Evolutionary conservation across 2,113 vertebrate genomes (phyloP), one percentile per base, ranked within the genome.

Genomic region (Coracopsis vasa): DNA sequence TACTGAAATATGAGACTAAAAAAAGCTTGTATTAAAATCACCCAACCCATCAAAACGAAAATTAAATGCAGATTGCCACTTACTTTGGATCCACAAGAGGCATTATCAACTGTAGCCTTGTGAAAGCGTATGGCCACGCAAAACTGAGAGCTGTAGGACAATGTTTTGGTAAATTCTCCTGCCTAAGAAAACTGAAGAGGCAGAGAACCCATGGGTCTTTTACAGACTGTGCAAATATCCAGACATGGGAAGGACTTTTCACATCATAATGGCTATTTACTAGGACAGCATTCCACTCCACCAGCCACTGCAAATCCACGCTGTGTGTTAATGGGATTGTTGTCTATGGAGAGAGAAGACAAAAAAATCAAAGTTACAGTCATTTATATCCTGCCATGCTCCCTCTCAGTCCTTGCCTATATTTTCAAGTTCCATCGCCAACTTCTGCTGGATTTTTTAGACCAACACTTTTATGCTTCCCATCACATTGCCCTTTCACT

Each of bases 171-270:
- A 99, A 97, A 94, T 99, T 99, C 95, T 99, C 99, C 93, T 99
- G 99, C 20, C 99, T 98, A 65, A 99, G 98, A 94, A 99, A 99
- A 95, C 99, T 99, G 98, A 99, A 99, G 35, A 99, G 99, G 94
- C 99, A 99, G 66, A 99, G 99, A 92, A 99, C 98, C 99, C 99
- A 99, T 0, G 99, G 99, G 96, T 99, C 99, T 97, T 99, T 99
- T 86, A 99, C 97, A 0, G 99, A 99, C 95, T 99, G 99, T 73
- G 99, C 99, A 35, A 99, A 99, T 97, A 99, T 99, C 99, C 99
- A 99, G 65, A 99, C 99, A 11, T 99, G 99, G 88, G 99, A 99
- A 62, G 99, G 99, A 92, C 99, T 99, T 98, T 99, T 99, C 74
- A 99, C 99, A 29, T 99, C 99, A 4, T 99, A 99, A 80, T 99